These are phyloP conservation scores for Drosophila subpulchrella DNA, from an alignment of 1,140 invertebrate genomes.

Conservation along the genomic window DNA sequence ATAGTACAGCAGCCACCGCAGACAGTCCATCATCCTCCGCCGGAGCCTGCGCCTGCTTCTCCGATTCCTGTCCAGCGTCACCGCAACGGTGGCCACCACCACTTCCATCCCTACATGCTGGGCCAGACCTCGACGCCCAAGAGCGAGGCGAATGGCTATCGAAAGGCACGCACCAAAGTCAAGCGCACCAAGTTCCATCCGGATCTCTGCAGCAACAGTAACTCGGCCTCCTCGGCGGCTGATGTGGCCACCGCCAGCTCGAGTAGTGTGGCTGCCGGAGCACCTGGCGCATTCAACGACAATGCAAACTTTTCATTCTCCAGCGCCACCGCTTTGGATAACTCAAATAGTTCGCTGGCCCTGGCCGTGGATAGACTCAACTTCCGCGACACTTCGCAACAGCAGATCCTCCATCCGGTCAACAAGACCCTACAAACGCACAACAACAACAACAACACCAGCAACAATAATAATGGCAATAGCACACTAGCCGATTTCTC, in stretches of 20 bases:
- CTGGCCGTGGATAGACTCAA: constrained; percentile 71
- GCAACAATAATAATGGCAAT: constrained; percentile 56
- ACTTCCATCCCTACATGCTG: constrained; percentile 76
- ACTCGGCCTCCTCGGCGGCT: constrained; percentile 69
- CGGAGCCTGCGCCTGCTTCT: constrained; percentile 30
- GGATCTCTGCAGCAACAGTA: constrained; percentile 70
- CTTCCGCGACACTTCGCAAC: constrained; percentile 66
- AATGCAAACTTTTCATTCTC: constrained; percentile 82
- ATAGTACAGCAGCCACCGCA: constrained; percentile 22
- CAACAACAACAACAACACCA: constrained; percentile 60
- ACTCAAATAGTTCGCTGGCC: constrained; percentile 77
- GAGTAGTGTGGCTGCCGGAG: constrained; percentile 10
- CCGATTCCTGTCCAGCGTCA: constrained; percentile 46
- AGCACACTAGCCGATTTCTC: constrained; percentile 63
- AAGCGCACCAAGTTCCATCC: constrained; percentile 65
- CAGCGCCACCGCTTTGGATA: constrained; percentile 72
- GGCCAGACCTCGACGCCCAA: constrained; percentile 81
- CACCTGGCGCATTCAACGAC: constrained; percentile 65
- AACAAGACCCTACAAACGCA: constrained; percentile 58
- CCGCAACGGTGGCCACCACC: constrained; percentile 65
- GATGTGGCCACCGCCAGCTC: constrained; percentile 18
- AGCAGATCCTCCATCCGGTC: constrained; percentile 14
- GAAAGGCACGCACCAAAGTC: constrained; percentile 58
- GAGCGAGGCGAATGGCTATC: constrained; percentile 54
- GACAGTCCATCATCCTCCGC: constrained; percentile 11